Conservation (phyloP, 1,140 invertebrate genomes). For the Popillia japonica region DNA sequence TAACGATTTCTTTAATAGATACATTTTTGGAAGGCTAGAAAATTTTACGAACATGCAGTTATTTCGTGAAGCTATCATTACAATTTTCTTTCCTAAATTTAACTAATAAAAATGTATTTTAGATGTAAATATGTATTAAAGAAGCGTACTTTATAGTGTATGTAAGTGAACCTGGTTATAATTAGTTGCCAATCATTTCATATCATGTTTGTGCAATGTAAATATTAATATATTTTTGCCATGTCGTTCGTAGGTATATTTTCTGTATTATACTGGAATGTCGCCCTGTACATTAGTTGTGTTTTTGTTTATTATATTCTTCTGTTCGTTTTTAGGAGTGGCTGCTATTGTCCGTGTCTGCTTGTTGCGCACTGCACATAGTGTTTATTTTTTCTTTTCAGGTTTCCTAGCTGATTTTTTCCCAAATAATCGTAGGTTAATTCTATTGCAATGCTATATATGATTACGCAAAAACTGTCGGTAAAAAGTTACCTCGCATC, state of each 20-base stretch:
- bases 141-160: too few species aligned
- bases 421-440: conserved; percentile 22
- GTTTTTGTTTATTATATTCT: conserved; percentile 17
- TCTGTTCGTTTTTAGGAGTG: background rate
- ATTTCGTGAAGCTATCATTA: too few species aligned
- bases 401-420: background rate
- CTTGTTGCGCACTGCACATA: conserved; percentile 32
- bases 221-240: conserved; percentile 13
- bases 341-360: conserved; percentile 29
- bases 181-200: conserved; percentile 4
- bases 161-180: background rate
- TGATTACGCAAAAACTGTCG: background rate
- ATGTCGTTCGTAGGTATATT: conserved; percentile 1
- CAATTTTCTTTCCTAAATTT: too few species aligned
- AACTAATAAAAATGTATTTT: too few species aligned
- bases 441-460: background rate
- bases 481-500: too few species aligned
- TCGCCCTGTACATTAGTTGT: background rate
- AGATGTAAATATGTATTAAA: too few species aligned
- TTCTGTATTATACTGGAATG: conserved; percentile 14
- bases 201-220: conserved; percentile 16
- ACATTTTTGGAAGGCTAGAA: too few species aligned
- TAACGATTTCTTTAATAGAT: too few species aligned
- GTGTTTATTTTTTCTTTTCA: conserved; percentile 18
- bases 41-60: too few species aligned